Percentiles rank a stretch among this genome's conserved stretches.
These are phyloP conservation scores for Chamaetylas fuelleborni DNA, from an alignment of 2,113 vertebrate species.

Conservation along the genomic window DNA sequence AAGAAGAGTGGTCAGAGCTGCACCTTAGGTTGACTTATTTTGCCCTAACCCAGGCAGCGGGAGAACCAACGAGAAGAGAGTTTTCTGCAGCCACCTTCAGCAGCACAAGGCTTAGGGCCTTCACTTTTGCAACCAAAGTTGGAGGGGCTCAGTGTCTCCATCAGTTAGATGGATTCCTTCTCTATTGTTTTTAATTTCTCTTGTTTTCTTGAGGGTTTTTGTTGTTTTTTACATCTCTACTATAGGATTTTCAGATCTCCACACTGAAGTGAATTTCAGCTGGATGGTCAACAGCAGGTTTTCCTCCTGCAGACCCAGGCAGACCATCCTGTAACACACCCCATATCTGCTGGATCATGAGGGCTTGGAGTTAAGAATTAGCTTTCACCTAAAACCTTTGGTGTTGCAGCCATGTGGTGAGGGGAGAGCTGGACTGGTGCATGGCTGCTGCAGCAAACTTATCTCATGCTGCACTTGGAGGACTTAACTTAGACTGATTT, in stretches of 20 bases:
- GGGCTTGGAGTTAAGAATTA: neutral
- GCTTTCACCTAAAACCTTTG: neutral
- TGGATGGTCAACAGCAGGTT: neutral
- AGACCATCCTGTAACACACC: neutral
- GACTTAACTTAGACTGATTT: neutral
- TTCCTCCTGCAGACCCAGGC: neutral
- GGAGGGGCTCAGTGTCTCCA: neutral
- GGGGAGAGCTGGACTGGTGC: neutral
- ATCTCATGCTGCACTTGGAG: neutral
- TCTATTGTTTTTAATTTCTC: neutral
- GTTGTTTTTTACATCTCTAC: neutral
- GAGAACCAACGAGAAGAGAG: rapidly evolving
- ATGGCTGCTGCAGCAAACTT: neutral
- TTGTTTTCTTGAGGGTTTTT: neutral
- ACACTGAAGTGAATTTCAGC: neutral
- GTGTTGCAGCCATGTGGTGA: neutral
- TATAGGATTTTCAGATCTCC: neutral
- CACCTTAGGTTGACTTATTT: neutral
- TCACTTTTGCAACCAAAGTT: neutral
- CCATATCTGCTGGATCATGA: too few species aligned
- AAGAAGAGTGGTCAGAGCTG: neutral
- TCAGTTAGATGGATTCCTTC: neutral
- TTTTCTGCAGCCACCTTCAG: rapidly evolving
- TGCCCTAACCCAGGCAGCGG: neutral
- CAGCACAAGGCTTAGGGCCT: neutral